Percentiles rank a stretch among this genome's conserved stretches.
phyloP scores from a whole-genome alignment of 2,797 vertebrate species.

The Sebastes matsubarae region DNA sequence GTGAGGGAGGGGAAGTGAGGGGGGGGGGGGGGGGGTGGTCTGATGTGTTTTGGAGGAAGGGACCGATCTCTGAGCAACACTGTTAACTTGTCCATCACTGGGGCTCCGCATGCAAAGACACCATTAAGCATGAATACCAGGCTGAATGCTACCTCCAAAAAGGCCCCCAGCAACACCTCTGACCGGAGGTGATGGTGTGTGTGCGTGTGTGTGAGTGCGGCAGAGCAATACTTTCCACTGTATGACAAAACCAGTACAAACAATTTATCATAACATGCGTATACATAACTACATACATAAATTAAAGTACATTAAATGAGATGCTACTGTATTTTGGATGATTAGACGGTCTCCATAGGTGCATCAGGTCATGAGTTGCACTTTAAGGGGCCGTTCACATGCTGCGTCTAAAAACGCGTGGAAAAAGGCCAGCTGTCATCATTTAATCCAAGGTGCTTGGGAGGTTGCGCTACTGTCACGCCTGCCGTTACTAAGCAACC shows the following conservation, averaged over 20 bases:
- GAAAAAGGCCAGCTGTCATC: no score
- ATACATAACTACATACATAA: neutral
- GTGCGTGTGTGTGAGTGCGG: neutral
- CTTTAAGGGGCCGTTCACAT: neutral
- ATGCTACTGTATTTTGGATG: neutral
- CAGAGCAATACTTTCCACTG: conserved; percentile 27
- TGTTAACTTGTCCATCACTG: conserved; percentile 64
- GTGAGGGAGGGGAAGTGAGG: accelerated
- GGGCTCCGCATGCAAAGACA: conserved; percentile 58
- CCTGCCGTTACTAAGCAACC: no score
- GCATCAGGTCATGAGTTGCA: conserved; percentile 5
- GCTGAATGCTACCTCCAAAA: neutral
- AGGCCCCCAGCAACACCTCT: conserved; percentile 33
- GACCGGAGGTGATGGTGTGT: conserved; percentile 16
- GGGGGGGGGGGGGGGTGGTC: accelerated
- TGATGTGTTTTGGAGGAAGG: conserved; percentile 26
- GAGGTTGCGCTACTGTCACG: no score
- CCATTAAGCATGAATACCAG: conserved; percentile 59
- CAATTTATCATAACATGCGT: neutral
- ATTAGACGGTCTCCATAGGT: neutral
- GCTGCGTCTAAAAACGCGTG: accelerated
- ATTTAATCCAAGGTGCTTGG: accelerated
- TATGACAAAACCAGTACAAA: neutral
- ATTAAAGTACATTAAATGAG: neutral
- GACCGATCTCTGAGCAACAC: conserved; percentile 24